Base-by-base conservation (phyloP, 2,888 invertebrate species). In the Neria commutata region DNA sequence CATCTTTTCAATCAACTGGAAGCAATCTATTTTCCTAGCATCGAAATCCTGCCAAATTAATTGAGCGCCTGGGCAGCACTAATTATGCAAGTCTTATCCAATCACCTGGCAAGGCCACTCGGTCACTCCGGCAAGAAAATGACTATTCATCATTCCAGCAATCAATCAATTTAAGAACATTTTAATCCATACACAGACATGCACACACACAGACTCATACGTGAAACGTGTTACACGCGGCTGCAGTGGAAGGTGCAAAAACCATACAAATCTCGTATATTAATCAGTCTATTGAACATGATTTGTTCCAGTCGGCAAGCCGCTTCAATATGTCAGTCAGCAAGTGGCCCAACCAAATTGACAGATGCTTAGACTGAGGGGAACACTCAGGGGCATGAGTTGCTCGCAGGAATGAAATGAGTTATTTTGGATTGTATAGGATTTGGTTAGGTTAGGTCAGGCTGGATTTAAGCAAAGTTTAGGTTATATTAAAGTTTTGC, bases 81-180 rank as follows among this genome's bases (percentile, higher is more conserved):
- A 76, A 76, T 76, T 75, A 74, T 68, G 59, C 61, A 59, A 53
- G 46, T 53, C 26, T 54, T 17, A 57, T 53, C 51, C 45, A 56
- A 56, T 62, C 54, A 60, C 60, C 62, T 56, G 56, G 56, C 14
- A n/a, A 52, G 46, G 33, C 55, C 55, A 55, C 54, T 55, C 51
- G 59, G 59, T 59, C 59, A 59, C 26, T 59, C 16, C 19, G 17
- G 16, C 16, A 55, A 42, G 48, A 51, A 62, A 72, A 68, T 67
- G 71, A 69, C 74, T 62, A 77, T 77, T 72, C 77, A 77, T 77
- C 77, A 77, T 77, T 74, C 71, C 60, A 71, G 63, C 72, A 75
- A 77, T 77, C 77, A 77, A 77, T 77, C 77, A 77, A 76, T 70
- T 75, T 76, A 67, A 73, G 75, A 71, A 68, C 67, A 69, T 67